Conservation (phyloP, 2,888 invertebrate genomes). For the Caenorhabditis wallacei region DNA sequence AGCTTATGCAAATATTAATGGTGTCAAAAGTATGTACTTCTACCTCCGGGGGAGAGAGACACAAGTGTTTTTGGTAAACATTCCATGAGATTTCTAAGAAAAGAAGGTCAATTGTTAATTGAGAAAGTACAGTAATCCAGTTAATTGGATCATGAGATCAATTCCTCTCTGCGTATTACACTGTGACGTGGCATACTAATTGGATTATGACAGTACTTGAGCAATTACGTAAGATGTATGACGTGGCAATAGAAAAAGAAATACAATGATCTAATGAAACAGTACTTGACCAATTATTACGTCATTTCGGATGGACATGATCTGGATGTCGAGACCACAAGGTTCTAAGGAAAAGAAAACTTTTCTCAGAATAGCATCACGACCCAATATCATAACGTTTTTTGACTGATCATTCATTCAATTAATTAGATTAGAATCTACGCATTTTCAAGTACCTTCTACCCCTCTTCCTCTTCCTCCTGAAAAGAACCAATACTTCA, state of each 20-base stretch:
- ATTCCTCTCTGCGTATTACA: too few relatives aligned
- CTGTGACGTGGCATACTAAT: constrained; percentile 7
- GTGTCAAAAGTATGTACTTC: constrained; percentile 42
- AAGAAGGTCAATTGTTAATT: too few relatives aligned
- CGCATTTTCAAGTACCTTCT: too few relatives aligned
- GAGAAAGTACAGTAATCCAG: too few relatives aligned
- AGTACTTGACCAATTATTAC: constrained; percentile 5
- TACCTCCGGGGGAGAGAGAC: too few relatives aligned
- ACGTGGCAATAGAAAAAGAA: background rate
- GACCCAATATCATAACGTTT: too few relatives aligned
- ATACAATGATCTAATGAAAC: background rate
- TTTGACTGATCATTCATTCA: background rate
- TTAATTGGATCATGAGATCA: background rate
- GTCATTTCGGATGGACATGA: too few relatives aligned
- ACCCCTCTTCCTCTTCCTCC: too few relatives aligned
- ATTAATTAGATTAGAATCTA: background rate
- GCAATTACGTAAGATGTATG: background rate
- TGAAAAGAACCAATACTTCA: too few relatives aligned
- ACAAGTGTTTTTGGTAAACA: constrained; percentile 61
- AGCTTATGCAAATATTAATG: constrained; percentile 52
- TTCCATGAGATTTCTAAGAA: background rate
- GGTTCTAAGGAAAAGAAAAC: too few relatives aligned
- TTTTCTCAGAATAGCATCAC: too few relatives aligned
- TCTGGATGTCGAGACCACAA: too few relatives aligned
- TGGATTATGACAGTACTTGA: constrained; percentile 27